These are phyloP conservation scores for Metacarcinus magister DNA, from an alignment of 2,888 invertebrate genomes.

Conservation along the genomic window DNA sequence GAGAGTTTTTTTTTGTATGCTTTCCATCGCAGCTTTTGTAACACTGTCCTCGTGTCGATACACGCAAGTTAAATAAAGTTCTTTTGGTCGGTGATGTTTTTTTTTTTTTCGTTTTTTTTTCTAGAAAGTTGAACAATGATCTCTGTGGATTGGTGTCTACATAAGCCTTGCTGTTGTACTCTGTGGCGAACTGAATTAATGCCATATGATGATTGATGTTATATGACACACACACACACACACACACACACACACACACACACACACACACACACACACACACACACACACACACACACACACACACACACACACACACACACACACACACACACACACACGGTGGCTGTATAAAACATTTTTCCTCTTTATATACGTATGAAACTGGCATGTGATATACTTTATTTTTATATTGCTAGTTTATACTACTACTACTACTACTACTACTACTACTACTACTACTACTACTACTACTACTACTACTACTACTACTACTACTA, in stretches of 20 bases:
- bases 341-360: too few species aligned
- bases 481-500: too few species aligned
- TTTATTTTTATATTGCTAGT: too few species aligned
- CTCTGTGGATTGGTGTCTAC: neutral
- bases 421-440: too few species aligned
- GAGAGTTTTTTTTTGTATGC: neutral
- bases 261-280: conserved; percentile 26
- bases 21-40: neutral
- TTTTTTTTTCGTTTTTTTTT: neutral
- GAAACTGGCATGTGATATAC: too few species aligned
- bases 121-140: neutral
- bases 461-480: too few species aligned
- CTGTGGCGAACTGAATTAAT: neutral
- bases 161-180: neutral
- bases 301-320: conserved; percentile 26
- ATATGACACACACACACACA: neutral
- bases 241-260: neutral
- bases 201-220: neutral
- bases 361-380: too few species aligned
- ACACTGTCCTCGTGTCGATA: neutral
- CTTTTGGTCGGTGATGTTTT: neutral
- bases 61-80: neutral
- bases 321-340: conserved; percentile 7
- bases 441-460: too few species aligned
- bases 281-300: conserved; percentile 26